phyloP scores from a whole-genome alignment of 2,797 vertebrate genomes.

The Glossophaga mutica region DNA sequence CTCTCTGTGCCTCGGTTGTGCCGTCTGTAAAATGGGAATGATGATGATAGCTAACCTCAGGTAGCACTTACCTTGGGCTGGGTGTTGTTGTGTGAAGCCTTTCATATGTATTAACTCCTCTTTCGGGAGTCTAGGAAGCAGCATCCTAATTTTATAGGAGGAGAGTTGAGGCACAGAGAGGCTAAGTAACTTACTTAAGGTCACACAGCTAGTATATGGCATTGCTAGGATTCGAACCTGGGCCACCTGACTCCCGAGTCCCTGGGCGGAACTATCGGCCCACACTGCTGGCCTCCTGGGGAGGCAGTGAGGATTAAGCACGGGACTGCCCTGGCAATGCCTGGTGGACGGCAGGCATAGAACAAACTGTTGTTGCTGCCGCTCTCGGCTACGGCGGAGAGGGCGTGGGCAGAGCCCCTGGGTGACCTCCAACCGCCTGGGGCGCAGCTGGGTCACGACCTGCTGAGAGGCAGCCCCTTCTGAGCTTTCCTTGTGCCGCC shows the following conservation, averaged over 20 bases:
- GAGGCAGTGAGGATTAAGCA: no score
- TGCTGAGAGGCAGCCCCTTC: background rate
- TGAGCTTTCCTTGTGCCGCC: background rate
- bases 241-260: background rate
- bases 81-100: background rate
- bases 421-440: background rate
- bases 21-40: background rate
- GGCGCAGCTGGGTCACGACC: background rate
- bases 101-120: background rate
- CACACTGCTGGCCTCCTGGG: background rate
- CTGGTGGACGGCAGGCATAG: background rate
- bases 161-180: background rate
- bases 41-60: background rate
- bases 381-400: background rate
- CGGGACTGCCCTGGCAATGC: background rate
- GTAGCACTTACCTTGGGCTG: accelerated
- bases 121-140: background rate
- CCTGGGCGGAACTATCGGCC: background rate
- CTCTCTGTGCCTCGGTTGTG: background rate
- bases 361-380: background rate
- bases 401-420: background rate
- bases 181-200: background rate
- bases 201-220: background rate
- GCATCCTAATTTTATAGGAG: background rate
- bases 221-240: background rate